phyloP scores from a whole-genome alignment of 2,113 vertebrate genomes.

The Paedocypris sp. region DNA sequence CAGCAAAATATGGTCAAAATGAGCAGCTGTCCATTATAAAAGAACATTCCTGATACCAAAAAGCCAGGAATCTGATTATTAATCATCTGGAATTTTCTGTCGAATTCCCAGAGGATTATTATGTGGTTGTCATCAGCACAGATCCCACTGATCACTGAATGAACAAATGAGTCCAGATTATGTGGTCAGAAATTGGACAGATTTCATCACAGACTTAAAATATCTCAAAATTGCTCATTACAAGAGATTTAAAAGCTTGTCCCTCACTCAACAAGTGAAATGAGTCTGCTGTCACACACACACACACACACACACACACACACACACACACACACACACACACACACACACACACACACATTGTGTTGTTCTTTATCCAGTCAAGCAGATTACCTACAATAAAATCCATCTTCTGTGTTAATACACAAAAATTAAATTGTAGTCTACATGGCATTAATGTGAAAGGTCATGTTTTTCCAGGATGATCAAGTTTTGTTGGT shows the following conservation, averaged over 20 bases:
- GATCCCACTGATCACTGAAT: conserved; percentile 38
- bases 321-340: background rate
- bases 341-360: too few relatives aligned
- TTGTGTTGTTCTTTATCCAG: too few relatives aligned
- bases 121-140: conserved; percentile 42
- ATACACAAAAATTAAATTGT: too few relatives aligned
- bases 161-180: conserved; percentile 53
- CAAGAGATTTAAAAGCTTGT: conserved; percentile 44
- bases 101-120: conserved; percentile 44
- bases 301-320: too few relatives aligned
- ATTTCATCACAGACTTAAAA: conserved; percentile 60
- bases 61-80: conserved; percentile 35
- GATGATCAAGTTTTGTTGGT: too few relatives aligned
- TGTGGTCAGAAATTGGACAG: conserved; percentile 51
- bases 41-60: conserved; percentile 41
- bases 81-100: conserved; percentile 43
- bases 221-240: conserved; percentile 58
- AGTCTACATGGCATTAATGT: too few relatives aligned
- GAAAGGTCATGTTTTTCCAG: too few relatives aligned
- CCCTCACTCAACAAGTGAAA: conserved; percentile 54
- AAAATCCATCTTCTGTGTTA: too few relatives aligned
- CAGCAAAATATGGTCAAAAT: background rate
- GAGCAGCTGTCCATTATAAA: background rate
- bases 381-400: too few relatives aligned
- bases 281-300: conserved; percentile 42